These are phyloP conservation scores for Amphilophus citrinellus DNA, from an alignment of 2,113 vertebrate species.

Conservation along the genomic window DNA sequence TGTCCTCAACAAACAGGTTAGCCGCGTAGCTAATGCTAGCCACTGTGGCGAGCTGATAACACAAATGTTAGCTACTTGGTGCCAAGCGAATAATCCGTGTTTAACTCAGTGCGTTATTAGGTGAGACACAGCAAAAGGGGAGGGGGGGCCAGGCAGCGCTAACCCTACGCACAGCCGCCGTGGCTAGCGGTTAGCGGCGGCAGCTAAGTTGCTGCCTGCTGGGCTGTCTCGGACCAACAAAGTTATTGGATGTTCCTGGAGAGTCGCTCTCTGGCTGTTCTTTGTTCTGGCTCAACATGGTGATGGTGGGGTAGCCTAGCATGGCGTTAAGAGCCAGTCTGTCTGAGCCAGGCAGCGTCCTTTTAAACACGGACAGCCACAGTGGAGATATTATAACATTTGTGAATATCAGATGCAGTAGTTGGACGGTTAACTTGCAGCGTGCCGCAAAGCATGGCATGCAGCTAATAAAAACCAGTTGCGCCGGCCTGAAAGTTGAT, in stretches of 20 bases:
- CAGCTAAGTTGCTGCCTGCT: conserved; percentile 59
- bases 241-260: conserved; percentile 74
- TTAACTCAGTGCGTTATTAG: conserved; percentile 19
- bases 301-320: conserved; percentile 60
- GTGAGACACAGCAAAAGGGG: neutral
- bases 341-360: neutral
- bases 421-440: conserved; percentile 2
- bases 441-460: neutral
- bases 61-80: neutral
- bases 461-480: conserved; percentile 28
- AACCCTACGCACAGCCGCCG: conserved; percentile 17
- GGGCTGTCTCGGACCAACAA: conserved; percentile 60
- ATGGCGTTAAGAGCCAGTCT: conserved; percentile 43
- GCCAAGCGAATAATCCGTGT: neutral
- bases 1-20: conserved; percentile 63
- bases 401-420: conserved; percentile 7
- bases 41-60: conserved; percentile 22
- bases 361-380: conserved; percentile 6
- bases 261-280: conserved; percentile 67
- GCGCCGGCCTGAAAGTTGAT: neutral
- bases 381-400: conserved; percentile 13
- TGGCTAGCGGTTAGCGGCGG: conserved; percentile 58
- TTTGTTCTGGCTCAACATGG: conserved; percentile 75
- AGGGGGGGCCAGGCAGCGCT: conserved; percentile 2
- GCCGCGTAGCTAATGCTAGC: conserved; percentile 41